These are phyloP conservation scores for Chorisops tibialis DNA, from an alignment of 2,888 invertebrate genomes.

Conservation along the genomic window DNA sequence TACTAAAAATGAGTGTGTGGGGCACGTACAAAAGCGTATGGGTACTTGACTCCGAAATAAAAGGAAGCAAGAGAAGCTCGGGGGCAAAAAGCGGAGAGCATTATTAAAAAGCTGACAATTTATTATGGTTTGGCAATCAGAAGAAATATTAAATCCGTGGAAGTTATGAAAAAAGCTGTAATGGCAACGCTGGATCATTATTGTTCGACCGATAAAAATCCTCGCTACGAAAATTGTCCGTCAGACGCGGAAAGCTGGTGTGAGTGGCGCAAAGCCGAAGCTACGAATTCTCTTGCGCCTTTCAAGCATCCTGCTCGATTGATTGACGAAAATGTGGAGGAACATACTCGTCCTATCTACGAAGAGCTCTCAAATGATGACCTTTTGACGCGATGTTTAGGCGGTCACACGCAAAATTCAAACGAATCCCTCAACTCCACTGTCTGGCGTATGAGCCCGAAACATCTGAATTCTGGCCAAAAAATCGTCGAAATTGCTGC, in stretches of 20 bases:
- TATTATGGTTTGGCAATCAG: neutral
- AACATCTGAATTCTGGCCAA: constrained; percentile 7
- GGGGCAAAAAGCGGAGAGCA: neutral
- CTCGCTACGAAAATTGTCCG: too few relatives aligned
- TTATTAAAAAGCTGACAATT: constrained; percentile 5
- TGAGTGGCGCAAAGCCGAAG: too few relatives aligned
- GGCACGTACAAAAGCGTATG: too few relatives aligned
- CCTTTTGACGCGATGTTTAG: constrained; percentile 19
- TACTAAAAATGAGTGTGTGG: too few relatives aligned
- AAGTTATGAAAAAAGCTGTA: neutral
- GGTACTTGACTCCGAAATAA: too few relatives aligned
- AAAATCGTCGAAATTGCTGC: constrained; percentile 34
- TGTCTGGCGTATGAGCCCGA: constrained; percentile 14
- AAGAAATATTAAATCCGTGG: constrained; percentile 1
- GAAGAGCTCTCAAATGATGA: constrained; percentile 28
- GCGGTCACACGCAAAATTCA: constrained; percentile 24
- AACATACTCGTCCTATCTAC: constrained; percentile 27
- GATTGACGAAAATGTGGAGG: constrained; percentile 20
- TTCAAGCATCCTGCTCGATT: neutral
- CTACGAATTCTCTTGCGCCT: too few relatives aligned
- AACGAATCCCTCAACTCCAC: constrained; percentile 21
- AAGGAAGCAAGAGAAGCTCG: neutral
- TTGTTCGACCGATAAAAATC: neutral
- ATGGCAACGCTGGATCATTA: constrained; percentile 1
- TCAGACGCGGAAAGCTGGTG: too few relatives aligned